Base-by-base conservation (phyloP, 1,140 invertebrate genomes). In the Trachymyrmex cornetzi region DNA sequence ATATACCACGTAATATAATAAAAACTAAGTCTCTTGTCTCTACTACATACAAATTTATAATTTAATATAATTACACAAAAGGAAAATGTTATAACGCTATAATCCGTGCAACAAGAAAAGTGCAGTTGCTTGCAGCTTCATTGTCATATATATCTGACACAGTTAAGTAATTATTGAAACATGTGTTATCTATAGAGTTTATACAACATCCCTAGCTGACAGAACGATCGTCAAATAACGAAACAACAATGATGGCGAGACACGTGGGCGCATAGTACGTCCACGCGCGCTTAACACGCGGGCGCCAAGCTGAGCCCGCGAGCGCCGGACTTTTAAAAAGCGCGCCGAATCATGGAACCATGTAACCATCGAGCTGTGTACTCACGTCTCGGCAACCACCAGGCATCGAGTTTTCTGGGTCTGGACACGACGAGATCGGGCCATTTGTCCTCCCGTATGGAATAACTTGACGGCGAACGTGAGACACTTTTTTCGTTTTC, bases 381-480 rank as follows among this genome's bases (percentile, higher is more conserved):
- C 95, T 95, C 77, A 95, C 95, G 95, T 93, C 94, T 94, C 55
- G 94, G 94, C 79, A 85, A 90, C 94, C 95, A 95, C 95, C 95
- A 95, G 19, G 89, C 91, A 87, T 95, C 94, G 90, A 95, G 89
- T 89, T 94, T 95, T 86, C 94, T 93, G 14, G 96, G 94, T 87
- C 94, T 93, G 5, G 96, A 96, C 12, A 96, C 94, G 27, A 96
- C 93, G 50, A 96, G 89, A 86, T 95, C 94, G 6, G 96, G 95
- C 96, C 96, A 96, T 81, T 95, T 95, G 85, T 96, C 96, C 72
- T 96, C 96, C 79, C 94, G 93, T 38, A 96, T 94, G 3, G 96
- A 96, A 72, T 96, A 95, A 81, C 93, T 92, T 34, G 96, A 96
- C 22, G 95, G 95, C 57, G 95, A 96, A 85, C 95, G 94, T 16